phyloP scores from a whole-genome alignment of 2,888 invertebrate genomes.

The Autographa gamma region DNA sequence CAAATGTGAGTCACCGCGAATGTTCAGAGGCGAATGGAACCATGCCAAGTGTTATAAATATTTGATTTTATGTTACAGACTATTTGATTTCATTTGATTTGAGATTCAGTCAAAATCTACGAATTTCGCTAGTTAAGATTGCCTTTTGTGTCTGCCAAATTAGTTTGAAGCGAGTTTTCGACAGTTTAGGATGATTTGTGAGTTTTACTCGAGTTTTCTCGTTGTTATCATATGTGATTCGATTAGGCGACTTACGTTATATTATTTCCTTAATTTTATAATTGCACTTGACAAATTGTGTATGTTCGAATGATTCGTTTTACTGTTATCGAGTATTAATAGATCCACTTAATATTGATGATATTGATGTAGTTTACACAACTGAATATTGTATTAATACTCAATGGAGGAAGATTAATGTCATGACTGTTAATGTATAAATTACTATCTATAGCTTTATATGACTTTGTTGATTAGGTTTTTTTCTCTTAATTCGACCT shows the following conservation, averaged over 20 bases:
- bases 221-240: conserved; percentile 33
- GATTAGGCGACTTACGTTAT: conserved; percentile 10
- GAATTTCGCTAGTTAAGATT: conserved; percentile 45
- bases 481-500: no score
- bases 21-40: conserved; percentile 61
- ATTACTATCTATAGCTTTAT: no score
- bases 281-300: no score
- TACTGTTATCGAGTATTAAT: neutral
- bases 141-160: conserved; percentile 55
- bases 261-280: neutral
- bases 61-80: conserved; percentile 69
- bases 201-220: conserved; percentile 5
- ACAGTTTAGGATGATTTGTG: conserved; percentile 11
- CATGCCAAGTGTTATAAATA: conserved; percentile 74
- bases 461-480: no score
- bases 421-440: no score
- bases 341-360: no score
- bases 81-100: conserved; percentile 67
- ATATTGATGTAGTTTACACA: no score
- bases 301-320: no score
- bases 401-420: no score
- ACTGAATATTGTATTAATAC: no score
- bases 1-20: conserved; percentile 48
- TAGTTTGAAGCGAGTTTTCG: conserved; percentile 40
- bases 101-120: conserved; percentile 46